Conservation (phyloP, 2,888 invertebrate species). For the Sturmia bella region DNA sequence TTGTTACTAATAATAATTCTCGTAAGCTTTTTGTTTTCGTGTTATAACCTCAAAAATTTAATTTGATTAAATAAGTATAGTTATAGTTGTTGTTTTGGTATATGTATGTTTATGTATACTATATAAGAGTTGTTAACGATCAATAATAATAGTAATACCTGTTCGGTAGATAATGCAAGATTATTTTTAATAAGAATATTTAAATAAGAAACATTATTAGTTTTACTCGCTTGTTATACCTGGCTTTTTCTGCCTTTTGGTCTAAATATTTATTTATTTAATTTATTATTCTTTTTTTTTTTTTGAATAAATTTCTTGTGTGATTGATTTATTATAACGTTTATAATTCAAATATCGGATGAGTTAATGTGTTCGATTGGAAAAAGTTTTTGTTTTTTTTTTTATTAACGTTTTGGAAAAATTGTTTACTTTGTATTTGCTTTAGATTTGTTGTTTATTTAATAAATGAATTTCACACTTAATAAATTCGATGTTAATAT, state of each 20-base stretch:
- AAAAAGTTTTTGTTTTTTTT: not conserved
- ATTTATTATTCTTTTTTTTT: no score
- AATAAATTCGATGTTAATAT: conserved; percentile 21
- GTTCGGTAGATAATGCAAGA: not conserved
- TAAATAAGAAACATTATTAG: not conserved
- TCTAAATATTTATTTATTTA: no score
- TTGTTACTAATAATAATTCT: conserved; percentile 28
- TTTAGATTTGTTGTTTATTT: not conserved
- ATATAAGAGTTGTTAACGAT: conserved; percentile 4
- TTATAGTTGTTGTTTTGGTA: no score
- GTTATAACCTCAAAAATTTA: not conserved
- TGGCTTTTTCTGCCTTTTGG: not conserved
- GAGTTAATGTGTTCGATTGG: not conserved
- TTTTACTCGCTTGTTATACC: conserved; percentile 14
- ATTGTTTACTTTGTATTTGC: no score
- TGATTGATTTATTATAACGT: conserved; percentile 3
- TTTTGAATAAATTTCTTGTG: not conserved
- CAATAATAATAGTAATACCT: not conserved
- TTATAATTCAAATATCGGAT: not conserved
- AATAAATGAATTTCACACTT: not conserved
- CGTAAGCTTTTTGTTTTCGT: conserved; percentile 26
- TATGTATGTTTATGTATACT: not conserved
- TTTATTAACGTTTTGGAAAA: not conserved
- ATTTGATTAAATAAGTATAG: not conserved
- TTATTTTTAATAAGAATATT: not conserved